Evolutionary conservation across 1,140 invertebrate species (phyloP), one percentile per base, ranked within the genome.

Genomic region (Pinna nobilis): DNA sequence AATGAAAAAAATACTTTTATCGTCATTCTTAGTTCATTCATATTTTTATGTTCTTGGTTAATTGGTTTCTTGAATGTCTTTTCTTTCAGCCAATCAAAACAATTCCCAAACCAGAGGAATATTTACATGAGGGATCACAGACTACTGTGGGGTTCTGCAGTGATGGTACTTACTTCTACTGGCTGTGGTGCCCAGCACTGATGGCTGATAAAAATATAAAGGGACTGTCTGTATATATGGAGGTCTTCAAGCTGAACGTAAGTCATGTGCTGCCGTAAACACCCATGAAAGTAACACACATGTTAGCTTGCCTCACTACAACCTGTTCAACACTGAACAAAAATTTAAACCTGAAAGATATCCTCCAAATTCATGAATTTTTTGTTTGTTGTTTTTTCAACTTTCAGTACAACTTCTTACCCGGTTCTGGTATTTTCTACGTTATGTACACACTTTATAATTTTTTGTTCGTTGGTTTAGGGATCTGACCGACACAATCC

Each of bases 121-220:
- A 72, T 30, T 28, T 60, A 18, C 50, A 73, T 47, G 64, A 74
- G 23, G 79, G 73, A 15, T 66, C 80, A n/a, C 77, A 79, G 18
- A 87, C 85, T 11, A 89, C 86, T 15, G 70, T 89, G 13, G 78
- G 75, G 5, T 84, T 89, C 41, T 85, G 83, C 70, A 86, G 84
- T 67, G 88, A 89, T 81, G 86, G 86, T 2, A 72, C 77, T 13
- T 81, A 76, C 39, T 85, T 88, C 72, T 89, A 87, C 63, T 88
- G 86, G 86, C 53, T 89, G 7, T 89, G 88, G 88, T 83, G 84
- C 44, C 80, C 82, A 25, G 79, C 80, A 0, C 53, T 59, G 30
- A 39, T 78, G 13, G 66, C 71, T 28, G 87, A 88, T 49, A 88
- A 88, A 70, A 81, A 57, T 53, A 57, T 70, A 32, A 88, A 88